Base-by-base conservation (phyloP, 2,888 invertebrate genomes). In the Myopa tessellatipennis region DNA sequence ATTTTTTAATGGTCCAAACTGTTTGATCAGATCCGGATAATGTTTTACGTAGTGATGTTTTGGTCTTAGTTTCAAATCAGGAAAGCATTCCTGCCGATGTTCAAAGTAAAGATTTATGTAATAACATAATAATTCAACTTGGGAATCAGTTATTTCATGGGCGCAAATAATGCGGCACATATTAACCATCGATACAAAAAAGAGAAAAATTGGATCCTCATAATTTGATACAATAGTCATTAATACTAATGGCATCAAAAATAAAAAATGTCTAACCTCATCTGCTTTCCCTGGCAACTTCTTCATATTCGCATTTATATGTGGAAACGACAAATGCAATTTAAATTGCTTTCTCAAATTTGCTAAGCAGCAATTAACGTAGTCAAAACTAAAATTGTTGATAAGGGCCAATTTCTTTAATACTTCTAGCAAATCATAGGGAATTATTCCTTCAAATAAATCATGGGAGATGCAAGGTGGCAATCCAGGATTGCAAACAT, bases 1-100 rank as follows among this genome's bases (percentile, higher is more conserved):
- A 68, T 70, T 70, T 26, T 70, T 74, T 70, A 80, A 67, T 34
- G 80, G 77, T 38, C 80, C 80, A 75, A 79, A 77, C 68, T 80
- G 60, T 55, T 75, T 77, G 58, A 77, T 77, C 18, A 79, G 63
- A n/a, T 67, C 45, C 55, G 80, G 78, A 77, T 80, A 80, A 55
- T 80, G 78, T 38, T 40, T 18, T 14, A 78, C 60, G 36, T 76
- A 79, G 69, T 80, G 79, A 74, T 74, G 80, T 67, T 77, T 79
- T 16, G 77, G 79, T 52, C 77, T 77, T 71, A 77, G 65, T 7
- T 69, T 69, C 18, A 40, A 38, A 55, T 69, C 61, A 10, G 80
- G 77, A 71, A 80, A 63, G n/a, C 61, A 65, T 18, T 74, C 72
- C 8, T 40, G 60, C 12, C 80, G 45, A 63, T 38, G 72, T 12